phyloP scores from a whole-genome alignment of 2,113 vertebrate genomes.

The Junco hyemalis region DNA sequence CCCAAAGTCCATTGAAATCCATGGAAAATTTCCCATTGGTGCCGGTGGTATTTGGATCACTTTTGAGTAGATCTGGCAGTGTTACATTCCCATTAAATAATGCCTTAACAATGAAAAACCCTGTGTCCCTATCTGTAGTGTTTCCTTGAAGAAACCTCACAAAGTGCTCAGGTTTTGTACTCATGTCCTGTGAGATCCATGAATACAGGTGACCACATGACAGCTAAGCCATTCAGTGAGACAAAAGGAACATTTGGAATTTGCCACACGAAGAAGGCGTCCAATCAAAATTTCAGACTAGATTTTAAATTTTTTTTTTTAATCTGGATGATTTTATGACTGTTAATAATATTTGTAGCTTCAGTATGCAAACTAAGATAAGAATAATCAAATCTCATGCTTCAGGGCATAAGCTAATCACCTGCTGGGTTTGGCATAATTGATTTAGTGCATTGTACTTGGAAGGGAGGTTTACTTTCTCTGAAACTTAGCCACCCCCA shows the following conservation, averaged over 20 bases:
- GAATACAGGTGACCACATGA: background rate
- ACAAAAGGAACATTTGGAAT: background rate
- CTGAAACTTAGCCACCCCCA: background rate
- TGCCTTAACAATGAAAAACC: background rate
- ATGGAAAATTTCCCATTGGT: background rate
- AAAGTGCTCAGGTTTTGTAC: background rate
- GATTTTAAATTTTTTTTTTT: background rate
- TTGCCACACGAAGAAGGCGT: background rate
- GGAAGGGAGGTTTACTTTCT: slow-evolving; percentile 19
- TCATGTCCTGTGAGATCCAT: background rate
- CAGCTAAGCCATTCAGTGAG: background rate
- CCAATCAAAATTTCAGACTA: background rate
- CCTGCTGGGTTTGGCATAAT: slow-evolving; percentile 43
- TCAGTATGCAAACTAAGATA: slow-evolving; percentile 30
- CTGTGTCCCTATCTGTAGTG: background rate
- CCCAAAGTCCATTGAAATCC: background rate
- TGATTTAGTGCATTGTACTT: slow-evolving; percentile 26
- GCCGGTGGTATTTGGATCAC: background rate
- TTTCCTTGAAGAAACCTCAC: background rate
- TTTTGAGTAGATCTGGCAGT: background rate
- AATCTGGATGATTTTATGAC: slow-evolving; percentile 25
- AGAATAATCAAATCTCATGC: slow-evolving; percentile 64
- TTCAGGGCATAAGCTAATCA: slow-evolving; percentile 59
- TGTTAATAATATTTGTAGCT: slow-evolving; percentile 16
- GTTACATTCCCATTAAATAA: background rate